Evolutionary conservation across 2,113 vertebrate species (phyloP).

Genomic region (Bufo gargarizans): DNA sequence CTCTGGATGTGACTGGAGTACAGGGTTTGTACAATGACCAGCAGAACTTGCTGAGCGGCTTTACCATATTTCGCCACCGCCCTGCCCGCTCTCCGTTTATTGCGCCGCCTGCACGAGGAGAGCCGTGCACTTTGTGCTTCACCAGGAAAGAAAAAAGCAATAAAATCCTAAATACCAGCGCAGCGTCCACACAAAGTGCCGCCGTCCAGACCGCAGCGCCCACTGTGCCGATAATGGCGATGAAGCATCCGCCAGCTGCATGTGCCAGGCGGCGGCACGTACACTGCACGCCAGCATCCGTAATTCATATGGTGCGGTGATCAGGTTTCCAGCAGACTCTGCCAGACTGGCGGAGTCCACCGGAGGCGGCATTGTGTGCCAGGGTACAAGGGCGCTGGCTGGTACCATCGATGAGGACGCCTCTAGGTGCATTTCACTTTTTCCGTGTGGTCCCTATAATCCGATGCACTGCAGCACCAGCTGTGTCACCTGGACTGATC

Average conservation of each 20-base stretch:
- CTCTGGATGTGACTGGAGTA: neutral
- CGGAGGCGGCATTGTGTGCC: neutral
- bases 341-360: neutral
- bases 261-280: neutral
- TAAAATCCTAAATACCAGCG: neutral
- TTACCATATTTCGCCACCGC: neutral
- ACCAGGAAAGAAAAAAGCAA: neutral
- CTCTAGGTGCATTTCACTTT: no score
- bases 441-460: no score
- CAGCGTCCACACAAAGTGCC: neutral
- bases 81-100: no score
- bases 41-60: no score
- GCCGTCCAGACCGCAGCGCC: neutral
- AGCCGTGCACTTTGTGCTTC: no score
- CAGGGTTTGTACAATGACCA: neutral
- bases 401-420: neutral
- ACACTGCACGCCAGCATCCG: neutral
- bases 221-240: neutral
- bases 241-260: neutral
- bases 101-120: no score
- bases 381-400: neutral
- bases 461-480: no score
- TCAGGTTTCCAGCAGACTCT: constrained; percentile 5
- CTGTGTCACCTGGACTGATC: no score
- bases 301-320: neutral